Evolutionary conservation across 2,888 invertebrate genomes (phyloP).

Genomic region (Dynastes hyllus): DNA sequence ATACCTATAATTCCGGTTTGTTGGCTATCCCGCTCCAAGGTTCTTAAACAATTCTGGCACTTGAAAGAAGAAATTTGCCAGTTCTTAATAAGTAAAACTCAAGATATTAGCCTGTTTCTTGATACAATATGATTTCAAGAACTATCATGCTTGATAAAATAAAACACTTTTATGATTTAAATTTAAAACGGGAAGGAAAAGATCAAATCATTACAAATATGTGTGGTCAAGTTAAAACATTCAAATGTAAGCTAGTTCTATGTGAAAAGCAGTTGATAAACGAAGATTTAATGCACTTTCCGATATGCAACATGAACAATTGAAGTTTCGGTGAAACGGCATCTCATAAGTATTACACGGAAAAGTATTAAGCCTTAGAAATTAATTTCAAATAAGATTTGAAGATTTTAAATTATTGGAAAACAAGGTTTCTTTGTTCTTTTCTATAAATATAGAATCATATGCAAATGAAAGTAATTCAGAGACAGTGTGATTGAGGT

Average conservation of each 20-base stretch:
- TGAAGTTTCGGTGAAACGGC: too few species aligned
- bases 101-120: neutral
- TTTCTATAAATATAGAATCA: slow-evolving; percentile 23
- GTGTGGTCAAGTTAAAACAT: slow-evolving; percentile 56
- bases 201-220: slow-evolving; percentile 56
- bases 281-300: slow-evolving; percentile 53
- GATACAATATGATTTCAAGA: neutral
- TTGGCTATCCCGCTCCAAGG: too few species aligned
- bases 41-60: too few species aligned
- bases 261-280: slow-evolving; percentile 56
- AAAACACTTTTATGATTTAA: slow-evolving; percentile 42
- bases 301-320: slow-evolving; percentile 47
- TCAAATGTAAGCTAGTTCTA: slow-evolving; percentile 57
- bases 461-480: slow-evolving; percentile 47
- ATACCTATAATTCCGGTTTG: too few species aligned
- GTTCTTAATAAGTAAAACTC: too few species aligned
- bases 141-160: slow-evolving; percentile 24
- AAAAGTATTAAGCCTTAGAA: slow-evolving; percentile 49
- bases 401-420: slow-evolving; percentile 48
- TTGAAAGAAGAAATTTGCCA: too few species aligned
- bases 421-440: neutral
- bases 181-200: slow-evolving; percentile 55
- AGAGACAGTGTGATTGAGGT: too few species aligned
- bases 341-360: slow-evolving; percentile 27
- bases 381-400: slow-evolving; percentile 58